Evolutionary conservation across 2,113 vertebrate genomes (phyloP).

Genomic region (Cnemophilus loriae): DNA sequence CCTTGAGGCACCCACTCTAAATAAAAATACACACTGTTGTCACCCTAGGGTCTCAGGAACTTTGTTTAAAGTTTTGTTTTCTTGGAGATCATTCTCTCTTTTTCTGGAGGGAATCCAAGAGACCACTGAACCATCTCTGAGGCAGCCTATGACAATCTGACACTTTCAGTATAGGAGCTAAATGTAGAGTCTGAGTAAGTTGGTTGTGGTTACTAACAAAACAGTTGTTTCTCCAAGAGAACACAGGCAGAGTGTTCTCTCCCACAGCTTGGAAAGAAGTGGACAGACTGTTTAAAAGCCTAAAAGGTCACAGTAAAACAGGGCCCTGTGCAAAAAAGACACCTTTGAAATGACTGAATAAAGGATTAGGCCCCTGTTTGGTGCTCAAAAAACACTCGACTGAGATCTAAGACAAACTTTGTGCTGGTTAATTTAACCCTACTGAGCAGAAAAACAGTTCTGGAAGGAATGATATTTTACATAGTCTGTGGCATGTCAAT

Average conservation of each 20-base stretch:
- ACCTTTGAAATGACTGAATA: neutral
- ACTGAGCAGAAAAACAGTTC: neutral
- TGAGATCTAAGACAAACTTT: neutral
- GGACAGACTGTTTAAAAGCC: neutral
- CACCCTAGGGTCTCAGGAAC: conserved; percentile 34
- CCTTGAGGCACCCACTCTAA: neutral
- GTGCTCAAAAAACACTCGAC: neutral
- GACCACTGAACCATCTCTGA: neutral
- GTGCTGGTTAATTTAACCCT: neutral
- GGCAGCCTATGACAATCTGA: neutral
- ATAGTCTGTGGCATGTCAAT: neutral
- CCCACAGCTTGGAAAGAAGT: neutral
- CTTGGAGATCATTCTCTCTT: conserved; percentile 34
- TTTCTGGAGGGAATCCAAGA: neutral
- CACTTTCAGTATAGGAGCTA: conserved; percentile 26
- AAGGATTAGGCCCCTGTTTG: neutral
- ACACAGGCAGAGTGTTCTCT: neutral
- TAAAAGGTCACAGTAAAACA: neutral
- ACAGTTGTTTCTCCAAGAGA: conserved; percentile 16
- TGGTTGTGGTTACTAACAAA: conserved; percentile 53
- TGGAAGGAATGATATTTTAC: neutral
- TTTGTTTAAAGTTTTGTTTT: conserved; percentile 58
- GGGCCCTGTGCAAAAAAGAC: neutral
- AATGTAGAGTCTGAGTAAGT: conserved; percentile 47
- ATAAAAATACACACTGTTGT: conserved; percentile 49